These are phyloP conservation scores for Nipponacmea schrenckii DNA, from an alignment of 2,888 invertebrate species.

Conservation along the genomic window DNA sequence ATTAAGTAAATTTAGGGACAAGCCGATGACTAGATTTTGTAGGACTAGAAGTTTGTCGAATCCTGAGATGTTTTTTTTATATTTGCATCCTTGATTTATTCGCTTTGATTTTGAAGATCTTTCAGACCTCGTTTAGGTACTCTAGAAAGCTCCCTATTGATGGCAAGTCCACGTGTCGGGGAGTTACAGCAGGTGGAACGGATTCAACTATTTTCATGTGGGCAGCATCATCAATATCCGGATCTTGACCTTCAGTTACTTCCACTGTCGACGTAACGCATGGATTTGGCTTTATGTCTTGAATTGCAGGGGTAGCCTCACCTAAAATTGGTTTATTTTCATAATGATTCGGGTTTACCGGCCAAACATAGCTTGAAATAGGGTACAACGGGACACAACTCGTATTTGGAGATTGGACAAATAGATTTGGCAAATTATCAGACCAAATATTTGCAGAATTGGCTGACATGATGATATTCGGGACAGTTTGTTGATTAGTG, in stretches of 20 bases:
- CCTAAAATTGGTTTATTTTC: neutral
- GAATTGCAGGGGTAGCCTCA: neutral
- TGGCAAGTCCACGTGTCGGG: slow-evolving; percentile 38
- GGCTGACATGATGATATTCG: neutral
- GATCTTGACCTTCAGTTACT: slow-evolving; percentile 3
- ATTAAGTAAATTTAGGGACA: no score
- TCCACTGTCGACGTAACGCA: neutral
- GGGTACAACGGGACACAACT: neutral
- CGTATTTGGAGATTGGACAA: neutral
- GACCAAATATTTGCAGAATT: neutral
- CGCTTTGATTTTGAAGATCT: no score
- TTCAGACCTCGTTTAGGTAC: slow-evolving; percentile 40
- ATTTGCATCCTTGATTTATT: no score
- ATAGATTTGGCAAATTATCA: neutral
- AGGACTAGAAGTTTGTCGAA: no score
- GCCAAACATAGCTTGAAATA: neutral
- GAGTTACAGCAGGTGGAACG: neutral
- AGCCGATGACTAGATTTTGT: no score
- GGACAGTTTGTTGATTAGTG: neutral
- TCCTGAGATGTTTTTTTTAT: no score
- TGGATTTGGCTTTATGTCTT: neutral
- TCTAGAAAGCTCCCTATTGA: slow-evolving; percentile 51
- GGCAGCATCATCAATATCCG: slow-evolving; percentile 36
- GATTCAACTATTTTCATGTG: slow-evolving; percentile 49
- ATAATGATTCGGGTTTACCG: neutral